phyloP scores from a whole-genome alignment of 1,140 invertebrate species.

The Drosophila ercepeae region DNA sequence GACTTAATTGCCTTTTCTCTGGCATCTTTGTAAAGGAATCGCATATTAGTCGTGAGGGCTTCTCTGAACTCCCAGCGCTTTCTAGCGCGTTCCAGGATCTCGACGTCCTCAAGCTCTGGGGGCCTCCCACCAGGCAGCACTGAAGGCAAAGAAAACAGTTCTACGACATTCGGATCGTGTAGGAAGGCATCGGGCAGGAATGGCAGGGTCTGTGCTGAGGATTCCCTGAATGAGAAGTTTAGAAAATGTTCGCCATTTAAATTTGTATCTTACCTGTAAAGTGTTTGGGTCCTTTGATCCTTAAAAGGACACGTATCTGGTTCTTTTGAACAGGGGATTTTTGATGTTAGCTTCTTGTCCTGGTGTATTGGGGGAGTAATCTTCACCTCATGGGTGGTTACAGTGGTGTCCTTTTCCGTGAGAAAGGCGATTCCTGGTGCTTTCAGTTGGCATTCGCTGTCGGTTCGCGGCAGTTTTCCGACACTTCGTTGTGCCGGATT shows the following conservation, averaged over 20 bases:
- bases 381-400: constrained; percentile 50
- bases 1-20: constrained; percentile 32
- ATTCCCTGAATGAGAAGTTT: constrained; percentile 84
- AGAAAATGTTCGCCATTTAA: not conserved
- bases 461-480: constrained; percentile 49
- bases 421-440: constrained; percentile 36
- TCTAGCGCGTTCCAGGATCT: constrained; percentile 73
- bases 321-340: constrained; percentile 28
- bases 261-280: constrained; percentile 55
- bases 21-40: constrained; percentile 19
- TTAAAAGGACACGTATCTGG: constrained; percentile 40
- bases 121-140: constrained; percentile 50
- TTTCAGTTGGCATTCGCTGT: constrained; percentile 61
- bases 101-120: constrained; percentile 68
- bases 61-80: constrained; percentile 74
- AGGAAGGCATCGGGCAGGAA: constrained; percentile 85
- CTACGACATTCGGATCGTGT: constrained; percentile 14
- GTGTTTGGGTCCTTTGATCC: constrained; percentile 65
- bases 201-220: constrained; percentile 90
- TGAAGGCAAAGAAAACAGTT: constrained; percentile 64
- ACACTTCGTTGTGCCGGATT: constrained; percentile 54
- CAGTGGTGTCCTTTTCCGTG: not conserved
- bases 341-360: not conserved
- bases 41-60: constrained; percentile 55
- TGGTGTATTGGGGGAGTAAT: constrained; percentile 23